Evolutionary conservation across 2,797 vertebrate species (phyloP), one percentile per base, ranked within the genome.

Genomic region (Pangasius krempfi): DNA sequence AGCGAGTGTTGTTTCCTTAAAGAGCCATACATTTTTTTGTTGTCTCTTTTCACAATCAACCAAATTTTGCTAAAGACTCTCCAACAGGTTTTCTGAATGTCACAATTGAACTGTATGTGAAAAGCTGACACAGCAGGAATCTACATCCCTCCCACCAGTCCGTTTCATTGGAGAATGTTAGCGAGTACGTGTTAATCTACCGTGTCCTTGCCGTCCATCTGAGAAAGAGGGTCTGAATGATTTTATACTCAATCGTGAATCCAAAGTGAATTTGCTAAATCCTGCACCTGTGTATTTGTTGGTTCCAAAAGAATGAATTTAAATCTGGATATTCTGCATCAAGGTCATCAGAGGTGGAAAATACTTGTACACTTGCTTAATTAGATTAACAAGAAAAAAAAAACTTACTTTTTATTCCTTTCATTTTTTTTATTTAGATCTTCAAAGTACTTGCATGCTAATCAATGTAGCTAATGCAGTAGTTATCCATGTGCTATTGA

Each of bases 321-420:
- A 52, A 50, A 27, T 52, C 44, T 44, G 27, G 12, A 50, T 76
- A 76, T 50, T n/a, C 12, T 14, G 73, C 73, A 50, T 76, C 22
- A 18, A 76, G 73, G 14, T 76, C 18, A 7, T n/a, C n/a, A n/a
- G 40, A 73, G 33, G 30, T 27, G 12, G 62, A 66, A 66, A 14
- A 68, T 37, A 40, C 68, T 3, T 22, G 30, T 10, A 37, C 30
- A 20, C 16, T 2, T 37, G 6, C 3, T 64, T n/a, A 52, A 66
- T 50, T 68, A 70, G n/a, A 84, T 22, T 52, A 68, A 54, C 64
- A 72, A 80, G 79, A 90, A 91, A 52, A 90, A 93, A 94, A 30
- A 40, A 22, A 0, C 1, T 14, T 12, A 40, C 68, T 40, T 73
- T 72, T 37, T 72, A 37, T 18, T 72, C 27, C 33, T 70, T 22